Base-by-base conservation (phyloP, 2,797 vertebrate species). In the Malacoraja senta region DNA sequence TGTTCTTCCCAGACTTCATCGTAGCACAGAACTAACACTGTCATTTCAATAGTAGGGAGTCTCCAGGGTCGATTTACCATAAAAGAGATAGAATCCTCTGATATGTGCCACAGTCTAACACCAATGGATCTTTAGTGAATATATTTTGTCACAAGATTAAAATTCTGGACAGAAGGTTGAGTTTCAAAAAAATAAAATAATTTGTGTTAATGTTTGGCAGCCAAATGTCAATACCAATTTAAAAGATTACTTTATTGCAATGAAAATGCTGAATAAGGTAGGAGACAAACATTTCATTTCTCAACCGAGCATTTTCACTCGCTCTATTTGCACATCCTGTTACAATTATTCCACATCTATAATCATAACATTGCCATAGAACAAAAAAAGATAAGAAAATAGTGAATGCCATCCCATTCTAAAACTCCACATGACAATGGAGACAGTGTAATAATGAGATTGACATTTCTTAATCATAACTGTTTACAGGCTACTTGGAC, bases 21-120 rank as follows among this genome's bases (percentile, higher is more conserved):
- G n/a, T 53, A 92, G 38, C 35, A 38, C 71, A 92, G 26, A 53
- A 4, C 6, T 53, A 92, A n/a, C 13, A 24, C 15, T 58, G 90
- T 74, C 71, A 58, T 76, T 92, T 53, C 26, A 53, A 72, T 19
- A n/a, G 68, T n/a, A 35, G 26, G 15, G 38, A 44, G 90, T 17
- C 58, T 71, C 90, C 71, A 92, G 71, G 72, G 65, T 38, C 29
- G 71, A 35, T 88, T 58, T 76, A 6, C 44, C 6, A 53, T 53
- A 53, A 76, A 71, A 24, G 19, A 92, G 90, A 92, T 76, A n/a
- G 13, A 26, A 35, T 26, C 26, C 38, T 91, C 68, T 91, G 19
- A 91, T 71, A 91, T 91, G 35, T 74, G 90, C 21, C 90, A 74
- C 35, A 53, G 24, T 53, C 24, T 9, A 92, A 92, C 35, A 76